phyloP scores from a whole-genome alignment of 2,113 vertebrate genomes.

The Alligator sinensis region DNA sequence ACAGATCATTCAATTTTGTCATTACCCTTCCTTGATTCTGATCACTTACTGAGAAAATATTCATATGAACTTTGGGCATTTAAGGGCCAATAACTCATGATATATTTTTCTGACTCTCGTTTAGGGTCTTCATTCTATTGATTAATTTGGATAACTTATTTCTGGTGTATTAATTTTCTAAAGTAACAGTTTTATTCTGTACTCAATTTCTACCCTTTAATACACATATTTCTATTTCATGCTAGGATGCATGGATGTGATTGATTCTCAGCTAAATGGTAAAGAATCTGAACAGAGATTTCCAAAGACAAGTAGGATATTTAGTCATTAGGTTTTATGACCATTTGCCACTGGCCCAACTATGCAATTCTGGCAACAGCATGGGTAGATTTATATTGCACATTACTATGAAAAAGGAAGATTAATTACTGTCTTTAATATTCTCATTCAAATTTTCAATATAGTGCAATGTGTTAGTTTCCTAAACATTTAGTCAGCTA shows the following conservation, averaged over 20 bases:
- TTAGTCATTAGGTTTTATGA: not conserved
- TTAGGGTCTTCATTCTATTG: not conserved
- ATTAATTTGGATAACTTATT: not conserved
- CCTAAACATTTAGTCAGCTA: not conserved
- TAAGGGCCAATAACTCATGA: not conserved
- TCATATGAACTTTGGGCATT: not conserved
- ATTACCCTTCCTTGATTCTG: not conserved
- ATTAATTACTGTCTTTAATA: not conserved
- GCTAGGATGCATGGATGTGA: not conserved
- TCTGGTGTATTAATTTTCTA: not conserved
- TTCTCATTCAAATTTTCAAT: not conserved
- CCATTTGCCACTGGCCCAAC: not conserved
- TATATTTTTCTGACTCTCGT: not conserved
- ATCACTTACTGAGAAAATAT: not conserved
- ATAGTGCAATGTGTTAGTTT: not conserved
- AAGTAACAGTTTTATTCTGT: not conserved
- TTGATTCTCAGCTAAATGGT: not conserved
- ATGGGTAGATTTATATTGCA: not conserved
- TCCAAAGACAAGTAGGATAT: slow-evolving; percentile 11
- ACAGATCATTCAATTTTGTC: not conserved
- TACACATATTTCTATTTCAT: not conserved
- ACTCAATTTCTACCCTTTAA: not conserved
- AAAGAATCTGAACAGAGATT: not conserved
- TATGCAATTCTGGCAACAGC: not conserved
- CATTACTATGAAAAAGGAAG: not conserved